Conservation (phyloP, 2,113 vertebrate species). For the Phainopepla nitens region DNA sequence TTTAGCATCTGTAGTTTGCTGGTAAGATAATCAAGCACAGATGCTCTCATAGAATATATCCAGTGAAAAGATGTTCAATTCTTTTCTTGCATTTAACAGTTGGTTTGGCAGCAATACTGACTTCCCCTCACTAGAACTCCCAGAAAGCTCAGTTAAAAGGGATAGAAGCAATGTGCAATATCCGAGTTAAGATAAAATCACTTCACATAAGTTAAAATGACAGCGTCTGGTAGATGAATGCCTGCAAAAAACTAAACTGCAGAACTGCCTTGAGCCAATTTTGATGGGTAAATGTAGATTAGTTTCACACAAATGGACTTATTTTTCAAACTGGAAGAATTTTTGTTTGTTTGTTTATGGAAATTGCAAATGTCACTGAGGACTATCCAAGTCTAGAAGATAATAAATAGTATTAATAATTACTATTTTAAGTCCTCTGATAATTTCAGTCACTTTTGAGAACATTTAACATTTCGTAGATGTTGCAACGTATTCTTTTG, state of each 20-base stretch:
- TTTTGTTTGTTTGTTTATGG: background rate
- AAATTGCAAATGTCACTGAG: background rate
- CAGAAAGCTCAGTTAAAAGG: background rate
- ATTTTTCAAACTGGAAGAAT: background rate
- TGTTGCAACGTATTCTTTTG: background rate
- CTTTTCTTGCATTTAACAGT: background rate
- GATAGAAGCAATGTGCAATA: background rate
- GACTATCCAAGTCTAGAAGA: background rate
- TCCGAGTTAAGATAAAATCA: background rate
- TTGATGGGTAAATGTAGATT: constrained; percentile 21
- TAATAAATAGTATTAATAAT: background rate
- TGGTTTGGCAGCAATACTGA: background rate
- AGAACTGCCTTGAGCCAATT: background rate
- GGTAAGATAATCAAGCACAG: background rate
- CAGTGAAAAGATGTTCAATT: background rate
- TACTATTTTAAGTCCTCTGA: background rate
- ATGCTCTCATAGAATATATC: constrained; percentile 1
- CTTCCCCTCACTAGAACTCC: background rate
- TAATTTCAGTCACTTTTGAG: background rate
- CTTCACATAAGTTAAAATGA: background rate
- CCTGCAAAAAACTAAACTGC: background rate
- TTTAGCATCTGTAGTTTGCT: background rate
- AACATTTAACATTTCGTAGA: background rate
- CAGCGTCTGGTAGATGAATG: background rate
- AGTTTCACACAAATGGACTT: background rate